phyloP scores from a whole-genome alignment of 2,888 invertebrate genomes.

The Osedax fenrisi region DNA sequence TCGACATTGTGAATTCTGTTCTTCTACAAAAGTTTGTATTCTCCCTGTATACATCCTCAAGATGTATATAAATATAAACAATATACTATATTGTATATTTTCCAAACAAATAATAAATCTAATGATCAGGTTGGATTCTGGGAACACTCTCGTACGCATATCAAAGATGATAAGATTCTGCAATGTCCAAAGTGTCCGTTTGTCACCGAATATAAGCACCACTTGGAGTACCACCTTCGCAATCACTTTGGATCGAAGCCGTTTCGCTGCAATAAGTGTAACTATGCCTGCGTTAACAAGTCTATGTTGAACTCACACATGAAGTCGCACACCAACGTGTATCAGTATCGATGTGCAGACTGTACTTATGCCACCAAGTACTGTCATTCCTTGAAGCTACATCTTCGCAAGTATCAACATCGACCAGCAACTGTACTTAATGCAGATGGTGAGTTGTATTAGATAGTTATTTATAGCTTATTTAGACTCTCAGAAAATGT shows the following conservation, averaged over 20 bases:
- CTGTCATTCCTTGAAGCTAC: constrained; percentile 87
- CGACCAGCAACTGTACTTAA: constrained; percentile 68
- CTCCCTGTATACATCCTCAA: too few species aligned
- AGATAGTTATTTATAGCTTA: too few species aligned
- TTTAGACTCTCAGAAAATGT: too few species aligned
- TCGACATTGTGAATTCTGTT: constrained; percentile 75
- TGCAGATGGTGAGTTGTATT: too few species aligned
- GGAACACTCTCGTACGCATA: constrained; percentile 77
- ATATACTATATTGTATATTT: too few species aligned
- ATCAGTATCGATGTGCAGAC: constrained; percentile 80
- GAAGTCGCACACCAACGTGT: constrained; percentile 75
- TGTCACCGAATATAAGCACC: constrained; percentile 96
- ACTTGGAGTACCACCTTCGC: constrained; percentile 80
- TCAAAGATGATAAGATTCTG: constrained; percentile 79
- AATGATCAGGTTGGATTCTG: constrained; percentile 74
- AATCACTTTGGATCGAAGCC: constrained; percentile 91
- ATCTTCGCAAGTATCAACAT: constrained; percentile 80
- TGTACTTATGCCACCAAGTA: constrained; percentile 95
- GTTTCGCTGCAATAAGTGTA: constrained; percentile 77
- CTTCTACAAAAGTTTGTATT: constrained; percentile 65
- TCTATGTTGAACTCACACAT: constrained; percentile 97
- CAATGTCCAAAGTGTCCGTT: constrained; percentile 85
- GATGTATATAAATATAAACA: too few species aligned
- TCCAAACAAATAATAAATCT: too few species aligned
- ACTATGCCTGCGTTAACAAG: constrained; percentile 51